Conservation (phyloP, 2,113 vertebrate species). For the Triplophysa siluroides region DNA sequence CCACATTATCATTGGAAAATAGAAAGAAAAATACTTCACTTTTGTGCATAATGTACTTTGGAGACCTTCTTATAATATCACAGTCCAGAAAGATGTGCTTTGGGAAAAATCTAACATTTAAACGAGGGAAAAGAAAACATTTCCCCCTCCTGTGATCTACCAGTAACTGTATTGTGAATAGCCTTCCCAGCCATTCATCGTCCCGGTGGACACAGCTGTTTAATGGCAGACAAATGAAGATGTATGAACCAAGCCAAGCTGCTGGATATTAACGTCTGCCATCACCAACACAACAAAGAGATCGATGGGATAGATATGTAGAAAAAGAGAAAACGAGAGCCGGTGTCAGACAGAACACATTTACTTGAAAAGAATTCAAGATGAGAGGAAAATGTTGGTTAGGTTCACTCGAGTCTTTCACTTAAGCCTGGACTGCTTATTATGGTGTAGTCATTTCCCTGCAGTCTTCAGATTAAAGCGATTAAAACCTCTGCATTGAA, state of each 20-base stretch:
- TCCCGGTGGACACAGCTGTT: conserved; percentile 26
- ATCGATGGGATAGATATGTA: background rate
- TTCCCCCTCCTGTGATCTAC: conserved; percentile 1
- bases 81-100: background rate
- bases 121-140: background rate
- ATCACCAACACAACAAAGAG: conserved; percentile 35
- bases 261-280: conserved; percentile 21
- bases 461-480: conserved; percentile 23
- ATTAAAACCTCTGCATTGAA: background rate
- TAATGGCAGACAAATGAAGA: conserved; percentile 44
- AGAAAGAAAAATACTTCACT: conserved; percentile 6
- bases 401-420: background rate
- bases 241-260: conserved; percentile 20
- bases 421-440: background rate
- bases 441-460: conserved; percentile 1
- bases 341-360: background rate
- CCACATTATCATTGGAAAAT: conserved; percentile 29
- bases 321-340: background rate
- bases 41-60: background rate
- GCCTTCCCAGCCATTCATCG: background rate
- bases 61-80: background rate
- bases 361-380: conserved; percentile 20
- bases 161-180: conserved; percentile 26
- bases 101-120: conserved; percentile 5
- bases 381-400: background rate